These are phyloP conservation scores for Clarias macrocephalus DNA, from an alignment of 2,113 vertebrate genomes.

Conservation along the genomic window DNA sequence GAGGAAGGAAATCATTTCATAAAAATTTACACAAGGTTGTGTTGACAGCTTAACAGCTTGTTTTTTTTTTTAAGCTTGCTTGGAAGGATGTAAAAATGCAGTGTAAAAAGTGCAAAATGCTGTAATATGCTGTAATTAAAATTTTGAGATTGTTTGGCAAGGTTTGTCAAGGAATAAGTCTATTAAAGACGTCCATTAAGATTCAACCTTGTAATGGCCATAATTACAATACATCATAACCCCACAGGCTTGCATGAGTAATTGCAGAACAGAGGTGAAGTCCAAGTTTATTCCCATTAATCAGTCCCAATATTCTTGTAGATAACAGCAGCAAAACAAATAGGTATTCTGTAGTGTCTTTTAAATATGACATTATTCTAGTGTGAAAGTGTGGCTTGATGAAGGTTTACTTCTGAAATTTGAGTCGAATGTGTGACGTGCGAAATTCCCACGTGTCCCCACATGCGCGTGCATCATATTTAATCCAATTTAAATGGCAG, in stretches of 20 bases:
- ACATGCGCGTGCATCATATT: neutral
- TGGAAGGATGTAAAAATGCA: neutral
- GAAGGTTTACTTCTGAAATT: neutral
- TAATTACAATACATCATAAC: neutral
- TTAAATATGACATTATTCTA: neutral
- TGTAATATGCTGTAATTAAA: neutral
- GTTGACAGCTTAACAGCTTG: neutral
- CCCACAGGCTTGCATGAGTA: no score
- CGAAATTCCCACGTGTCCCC: neutral
- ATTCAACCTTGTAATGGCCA: neutral
- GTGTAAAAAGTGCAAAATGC: neutral
- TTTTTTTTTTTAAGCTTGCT: neutral
- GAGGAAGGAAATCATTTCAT: neutral
- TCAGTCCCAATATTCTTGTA: neutral
- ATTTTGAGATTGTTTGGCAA: no score
- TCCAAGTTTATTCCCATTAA: neutral
- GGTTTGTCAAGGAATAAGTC: no score
- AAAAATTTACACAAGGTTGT: neutral
- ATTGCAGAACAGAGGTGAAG: neutral
- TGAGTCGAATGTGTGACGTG: no score
- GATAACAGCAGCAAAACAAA: neutral
- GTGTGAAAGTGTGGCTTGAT: neutral
- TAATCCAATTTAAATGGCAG: neutral
- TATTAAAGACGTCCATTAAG: neutral
- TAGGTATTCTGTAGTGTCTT: neutral